Percentiles rank a stretch among this genome's conserved stretches.
Evolutionary conservation across 2,113 vertebrate species (phyloP).

Genomic region (Nothoprocta perdicaria): DNA sequence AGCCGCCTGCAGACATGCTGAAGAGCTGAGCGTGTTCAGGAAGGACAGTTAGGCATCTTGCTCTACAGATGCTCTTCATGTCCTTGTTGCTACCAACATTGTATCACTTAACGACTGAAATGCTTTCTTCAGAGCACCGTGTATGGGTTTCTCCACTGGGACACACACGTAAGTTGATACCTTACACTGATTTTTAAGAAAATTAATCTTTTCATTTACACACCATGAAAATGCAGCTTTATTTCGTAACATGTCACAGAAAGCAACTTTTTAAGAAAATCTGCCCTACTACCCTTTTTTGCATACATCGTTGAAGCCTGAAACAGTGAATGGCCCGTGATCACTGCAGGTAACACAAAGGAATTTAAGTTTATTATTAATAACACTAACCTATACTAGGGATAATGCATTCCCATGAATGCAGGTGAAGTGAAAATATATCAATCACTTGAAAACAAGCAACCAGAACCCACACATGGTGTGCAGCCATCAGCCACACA

Average conservation of each 20-base stretch:
- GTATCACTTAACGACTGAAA: background rate
- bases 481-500: background rate
- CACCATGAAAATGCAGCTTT: background rate
- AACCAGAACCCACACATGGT: background rate
- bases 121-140: background rate
- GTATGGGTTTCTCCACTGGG: background rate
- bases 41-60: background rate
- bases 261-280: background rate
- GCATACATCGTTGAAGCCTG: background rate
- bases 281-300: background rate
- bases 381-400: background rate
- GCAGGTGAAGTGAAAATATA: background rate
- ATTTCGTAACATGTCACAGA: background rate
- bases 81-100: background rate
- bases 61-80: background rate
- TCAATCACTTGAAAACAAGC: background rate
- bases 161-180: background rate
- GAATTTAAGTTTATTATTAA: background rate
- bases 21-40: background rate
- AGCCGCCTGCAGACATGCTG: background rate
- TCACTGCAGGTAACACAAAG: background rate
- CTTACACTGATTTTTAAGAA: background rate
- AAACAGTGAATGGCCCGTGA: background rate
- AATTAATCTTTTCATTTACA: background rate
- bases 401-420: background rate